phyloP scores from a whole-genome alignment of 37 sponge, comb jelly and placozoan genomes.

The Axinella damicornis region DNA sequence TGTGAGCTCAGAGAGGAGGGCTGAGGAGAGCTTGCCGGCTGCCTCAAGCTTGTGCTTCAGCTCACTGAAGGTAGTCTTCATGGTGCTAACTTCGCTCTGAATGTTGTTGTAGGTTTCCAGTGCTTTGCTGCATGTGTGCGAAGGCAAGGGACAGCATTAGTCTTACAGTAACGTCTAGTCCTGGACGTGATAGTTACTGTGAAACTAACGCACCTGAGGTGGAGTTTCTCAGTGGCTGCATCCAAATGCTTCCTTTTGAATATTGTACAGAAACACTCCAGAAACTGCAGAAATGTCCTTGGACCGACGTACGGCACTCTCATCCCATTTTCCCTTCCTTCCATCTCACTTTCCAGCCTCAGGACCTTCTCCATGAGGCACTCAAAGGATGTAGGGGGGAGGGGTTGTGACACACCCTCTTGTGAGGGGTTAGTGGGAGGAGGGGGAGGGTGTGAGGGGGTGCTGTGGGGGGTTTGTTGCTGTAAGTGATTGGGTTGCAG shows the following conservation, averaged over 20 bases:
- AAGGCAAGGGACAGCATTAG: background rate
- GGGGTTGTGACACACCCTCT: background rate
- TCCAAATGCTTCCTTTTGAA: constrained; percentile 47
- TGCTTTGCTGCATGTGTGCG: constrained; percentile 34
- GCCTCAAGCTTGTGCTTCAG: constrained; percentile 23
- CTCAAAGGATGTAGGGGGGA: constrained; percentile 1
- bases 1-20: constrained; percentile 53
- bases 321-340: background rate
- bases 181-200: too few species aligned
- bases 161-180: too few species aligned
- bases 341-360: constrained; percentile 14
- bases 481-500: constrained; percentile 31
- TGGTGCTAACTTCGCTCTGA: constrained; percentile 23
- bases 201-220: too few species aligned
- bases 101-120: constrained; percentile 43
- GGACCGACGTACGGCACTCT: constrained; percentile 75
- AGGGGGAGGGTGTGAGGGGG: background rate
- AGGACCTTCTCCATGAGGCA: constrained; percentile 63
- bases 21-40: constrained; percentile 8
- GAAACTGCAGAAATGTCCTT: constrained; percentile 47
- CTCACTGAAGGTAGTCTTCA: constrained; percentile 41
- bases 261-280: constrained; percentile 61
- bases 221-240: background rate
- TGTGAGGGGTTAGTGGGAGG: background rate
- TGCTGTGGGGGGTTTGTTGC: background rate